phyloP scores from a whole-genome alignment of 1,140 invertebrate genomes.

The Ips typographus region DNA sequence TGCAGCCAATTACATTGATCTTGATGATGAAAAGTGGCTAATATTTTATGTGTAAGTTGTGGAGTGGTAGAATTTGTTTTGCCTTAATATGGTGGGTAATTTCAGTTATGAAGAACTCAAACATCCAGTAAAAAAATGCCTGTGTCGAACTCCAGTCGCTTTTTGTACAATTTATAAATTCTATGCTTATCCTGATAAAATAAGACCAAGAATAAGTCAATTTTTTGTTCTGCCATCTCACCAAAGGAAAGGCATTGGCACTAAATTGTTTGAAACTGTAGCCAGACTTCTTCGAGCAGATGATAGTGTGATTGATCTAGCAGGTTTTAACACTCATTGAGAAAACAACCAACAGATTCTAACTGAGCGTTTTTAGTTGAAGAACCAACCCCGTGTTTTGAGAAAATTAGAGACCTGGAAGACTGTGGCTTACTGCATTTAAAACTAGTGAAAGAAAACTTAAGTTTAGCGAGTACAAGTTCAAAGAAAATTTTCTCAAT shows the following conservation, averaged over 20 bases:
- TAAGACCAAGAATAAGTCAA: conserved; percentile 88
- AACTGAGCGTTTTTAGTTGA: conserved; percentile 38
- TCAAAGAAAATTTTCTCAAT: conserved; percentile 33
- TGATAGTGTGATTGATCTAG: conserved; percentile 38
- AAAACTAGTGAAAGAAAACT: conserved; percentile 19
- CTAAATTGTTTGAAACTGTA: conserved; percentile 55
- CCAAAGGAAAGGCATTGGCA: conserved; percentile 81
- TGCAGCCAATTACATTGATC: conserved; percentile 88
- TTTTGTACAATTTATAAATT: conserved; percentile 93
- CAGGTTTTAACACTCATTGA: conserved; percentile 24
- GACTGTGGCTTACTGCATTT: conserved; percentile 36
- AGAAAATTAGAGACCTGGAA: conserved; percentile 43
- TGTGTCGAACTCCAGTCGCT: conserved; percentile 76
- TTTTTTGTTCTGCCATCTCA: conserved; percentile 88
- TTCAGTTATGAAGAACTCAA: conserved; percentile 82
- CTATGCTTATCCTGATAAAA: conserved; percentile 87
- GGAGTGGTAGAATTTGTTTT: background rate
- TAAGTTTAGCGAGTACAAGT: conserved; percentile 16
- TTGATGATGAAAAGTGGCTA: conserved; percentile 89
- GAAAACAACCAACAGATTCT: background rate
- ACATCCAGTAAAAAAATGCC: conserved; percentile 58
- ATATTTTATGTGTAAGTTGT: conserved; percentile 83
- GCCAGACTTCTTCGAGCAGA: conserved; percentile 24
- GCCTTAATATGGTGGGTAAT: background rate
- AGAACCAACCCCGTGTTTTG: conserved; percentile 41